Base-by-base conservation (phyloP, 2,113 vertebrate genomes). In the Diadophis punctatus region DNA sequence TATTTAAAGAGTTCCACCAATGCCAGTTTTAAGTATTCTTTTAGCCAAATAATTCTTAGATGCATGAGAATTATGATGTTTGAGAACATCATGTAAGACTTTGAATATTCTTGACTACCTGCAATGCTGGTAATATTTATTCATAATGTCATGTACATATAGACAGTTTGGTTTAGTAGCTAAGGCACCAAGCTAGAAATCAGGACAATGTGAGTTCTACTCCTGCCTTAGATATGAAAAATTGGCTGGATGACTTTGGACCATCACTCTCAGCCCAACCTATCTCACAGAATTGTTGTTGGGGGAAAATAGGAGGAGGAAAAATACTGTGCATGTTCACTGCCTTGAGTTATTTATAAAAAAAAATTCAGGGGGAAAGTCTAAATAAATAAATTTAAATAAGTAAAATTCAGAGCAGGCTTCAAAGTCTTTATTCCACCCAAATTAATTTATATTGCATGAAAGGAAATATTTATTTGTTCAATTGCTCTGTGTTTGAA, bases 41-140 rank as follows among this genome's bases (percentile, higher is more conserved):
- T 92, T 91, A 63, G 51, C 92, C 86, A 88, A 85, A 91, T 53
- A n/a, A 56, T 63, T 52, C 58, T 43, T 88, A 60, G 89, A 88
- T 93, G 86, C 84, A 90, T 89, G 22, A 86, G 68, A 68, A 85
- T 93, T n/a, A 93, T 95, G 94, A 84, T 93, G 88, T 56, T 94
- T 39, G 30, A 92, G 74, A 55, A 92, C 86, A 87, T 18, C 90
- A 87, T 58, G 25, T 49, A 88, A 88, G 89, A 58, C 89, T 94
- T 16, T 0, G 93, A 91, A 25, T 93, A 16, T 63, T 39, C 60
- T 92, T 91, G 55, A 39, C 11, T 91, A 55, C 23, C 87, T 86
- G 60, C 90, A 86, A 86, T 85, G 68, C 30, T 85, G 52, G 27
- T 86, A 23, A 8, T 34, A 34, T 68, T 68, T 68, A 68, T 68